Evolutionary conservation across 2,797 vertebrate species (phyloP), one percentile per base, ranked within the genome.

Genomic region (Lates japonicus): DNA sequence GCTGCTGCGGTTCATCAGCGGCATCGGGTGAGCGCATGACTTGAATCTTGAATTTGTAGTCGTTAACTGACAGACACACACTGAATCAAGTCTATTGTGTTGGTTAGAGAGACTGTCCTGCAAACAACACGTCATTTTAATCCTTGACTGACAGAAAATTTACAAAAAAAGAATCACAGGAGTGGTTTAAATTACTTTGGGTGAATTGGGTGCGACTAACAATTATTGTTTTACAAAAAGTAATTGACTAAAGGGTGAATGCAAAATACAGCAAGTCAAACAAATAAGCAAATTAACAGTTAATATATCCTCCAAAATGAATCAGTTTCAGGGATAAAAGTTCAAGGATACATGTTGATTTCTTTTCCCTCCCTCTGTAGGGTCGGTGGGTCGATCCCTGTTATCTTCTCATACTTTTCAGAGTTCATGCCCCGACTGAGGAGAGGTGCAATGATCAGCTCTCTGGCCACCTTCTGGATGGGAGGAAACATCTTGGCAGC

Each of bases 391-490:
- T 96, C 96, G 6, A 92, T 96, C 63, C 96, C 96, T 0, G 95
- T 96, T 29, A 94, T 96, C 82, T 96, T 96, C 92, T 96, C 96
- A 5, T 96, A 96, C 92, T 96, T 96, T 88, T 95, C 95, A 0
- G 96, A 96, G 91, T 96, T 96, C 58, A 94, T 96, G 88, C 95
- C 96, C 1, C 82, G 94, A 10, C 39, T 81, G 78, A 92, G 75
- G 65, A 94, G 96, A 85, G 96, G 95, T 0, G 76, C 90, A 0
- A 96, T 96, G 96, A 95, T 96, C 90, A 96, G 96, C 16, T 91
- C 91, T 57, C 87, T 96, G 65, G 96, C 95, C 79, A 94, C 96
- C 19, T 96, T 96, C 86, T 96, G 96, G 96, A 96, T 96, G 96
- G 94, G 91, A 13, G 96, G 96, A 72, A 96, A 95, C 86, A 95